Conservation (phyloP, 1,140 invertebrate species). For the Heterodera schachtii region DNA sequence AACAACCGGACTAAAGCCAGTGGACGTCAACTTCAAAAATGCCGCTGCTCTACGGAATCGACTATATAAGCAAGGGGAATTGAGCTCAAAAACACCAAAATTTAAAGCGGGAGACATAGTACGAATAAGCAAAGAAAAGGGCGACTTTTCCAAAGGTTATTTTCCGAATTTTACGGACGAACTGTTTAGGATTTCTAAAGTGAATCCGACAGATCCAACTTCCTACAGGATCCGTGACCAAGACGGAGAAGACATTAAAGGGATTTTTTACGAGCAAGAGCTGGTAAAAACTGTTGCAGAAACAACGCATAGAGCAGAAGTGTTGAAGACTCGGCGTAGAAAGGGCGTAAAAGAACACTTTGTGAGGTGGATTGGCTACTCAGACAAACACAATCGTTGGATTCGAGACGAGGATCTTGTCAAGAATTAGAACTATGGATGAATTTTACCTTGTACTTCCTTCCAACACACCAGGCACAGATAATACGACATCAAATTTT, state of each 20-base stretch:
- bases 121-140: not conserved
- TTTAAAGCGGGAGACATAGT: not conserved
- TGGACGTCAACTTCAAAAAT: not conserved
- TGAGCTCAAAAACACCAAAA: not conserved
- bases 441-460: constrained; percentile 1
- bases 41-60: not conserved
- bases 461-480: too few species aligned
- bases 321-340: not conserved
- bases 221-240: too few species aligned
- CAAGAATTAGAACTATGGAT: not conserved
- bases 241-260: not conserved
- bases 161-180: too few species aligned
- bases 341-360: not conserved
- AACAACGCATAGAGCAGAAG: not conserved
- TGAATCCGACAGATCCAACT: too few species aligned
- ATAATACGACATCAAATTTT: too few species aligned
- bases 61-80: not conserved
- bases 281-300: not conserved
- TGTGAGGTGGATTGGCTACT: not conserved
- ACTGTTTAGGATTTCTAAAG: too few species aligned
- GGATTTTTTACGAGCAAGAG: constrained; percentile 8
- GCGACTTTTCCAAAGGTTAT: too few species aligned
- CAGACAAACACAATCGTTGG: not conserved
- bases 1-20: not conserved
- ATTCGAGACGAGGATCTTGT: not conserved